Conservation (phyloP, 2,797 vertebrate species). For the Centropyge bicolor region DNA sequence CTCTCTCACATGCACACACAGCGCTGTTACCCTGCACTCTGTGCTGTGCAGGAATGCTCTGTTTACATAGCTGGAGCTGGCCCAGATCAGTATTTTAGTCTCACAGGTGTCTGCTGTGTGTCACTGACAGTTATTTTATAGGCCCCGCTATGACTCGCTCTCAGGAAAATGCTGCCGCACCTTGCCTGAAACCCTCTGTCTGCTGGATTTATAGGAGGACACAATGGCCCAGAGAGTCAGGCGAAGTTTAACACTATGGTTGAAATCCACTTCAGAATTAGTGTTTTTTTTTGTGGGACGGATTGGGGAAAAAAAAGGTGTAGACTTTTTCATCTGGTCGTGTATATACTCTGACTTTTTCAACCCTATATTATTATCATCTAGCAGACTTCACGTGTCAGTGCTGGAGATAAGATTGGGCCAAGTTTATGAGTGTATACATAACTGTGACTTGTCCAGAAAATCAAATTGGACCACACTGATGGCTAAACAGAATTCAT, state of each 20-base stretch:
- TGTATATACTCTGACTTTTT: not conserved
- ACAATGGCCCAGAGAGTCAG: not conserved
- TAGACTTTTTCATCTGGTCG: not conserved
- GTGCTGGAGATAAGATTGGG: slow-evolving; percentile 6
- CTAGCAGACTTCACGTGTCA: not conserved
- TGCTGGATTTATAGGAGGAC: slow-evolving; percentile 30
- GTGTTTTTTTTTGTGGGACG: not conserved
- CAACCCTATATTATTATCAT: not conserved
- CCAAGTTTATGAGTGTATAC: not conserved
- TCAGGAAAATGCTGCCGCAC: slow-evolving; percentile 15
- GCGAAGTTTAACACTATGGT: slow-evolving; percentile 4
- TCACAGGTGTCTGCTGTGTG: slow-evolving; percentile 76
- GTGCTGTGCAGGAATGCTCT: slow-evolving; percentile 73
- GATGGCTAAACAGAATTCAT: slow-evolving; percentile 29
- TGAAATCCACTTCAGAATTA: slow-evolving; percentile 7
- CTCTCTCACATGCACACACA: slow-evolving; percentile 3
- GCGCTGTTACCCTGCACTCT: slow-evolving; percentile 18
- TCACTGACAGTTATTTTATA: slow-evolving; percentile 68
- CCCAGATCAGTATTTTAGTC: slow-evolving; percentile 59
- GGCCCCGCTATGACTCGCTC: slow-evolving; percentile 10
- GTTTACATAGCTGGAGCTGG: slow-evolving; percentile 77
- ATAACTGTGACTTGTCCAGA: slow-evolving; percentile 8
- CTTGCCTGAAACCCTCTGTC: slow-evolving; percentile 4
- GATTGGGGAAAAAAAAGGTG: not conserved
- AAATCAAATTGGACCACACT: not conserved